Conservation (phyloP, 2,113 vertebrate genomes). For the Lasiurus cinereus region DNA sequence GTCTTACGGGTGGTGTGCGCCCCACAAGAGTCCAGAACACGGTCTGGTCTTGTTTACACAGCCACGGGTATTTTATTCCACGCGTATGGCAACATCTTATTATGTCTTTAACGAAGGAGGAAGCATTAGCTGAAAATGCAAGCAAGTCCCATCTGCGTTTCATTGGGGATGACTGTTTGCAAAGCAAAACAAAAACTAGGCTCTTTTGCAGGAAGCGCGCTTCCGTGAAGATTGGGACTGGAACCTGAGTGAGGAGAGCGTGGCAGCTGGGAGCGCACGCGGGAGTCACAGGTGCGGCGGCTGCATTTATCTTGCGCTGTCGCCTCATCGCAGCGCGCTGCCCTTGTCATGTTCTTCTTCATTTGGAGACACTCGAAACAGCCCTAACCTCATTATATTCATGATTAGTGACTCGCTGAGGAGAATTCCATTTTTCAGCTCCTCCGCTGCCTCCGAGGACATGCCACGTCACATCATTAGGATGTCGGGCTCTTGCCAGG, state of each 20-base stretch:
- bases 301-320: fast-evolving
- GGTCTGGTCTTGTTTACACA: not conserved
- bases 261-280: fast-evolving
- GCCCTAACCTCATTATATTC: not conserved
- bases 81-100: not conserved
- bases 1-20: not conserved
- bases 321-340: fast-evolving
- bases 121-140: not conserved
- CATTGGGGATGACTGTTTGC: not conserved
- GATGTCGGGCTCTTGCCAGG: not conserved
- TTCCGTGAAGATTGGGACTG: not conserved
- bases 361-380: not conserved
- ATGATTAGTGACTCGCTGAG: not conserved
- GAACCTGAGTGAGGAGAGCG: fast-evolving
- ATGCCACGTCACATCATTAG: fast-evolving
- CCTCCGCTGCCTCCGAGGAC: not conserved
- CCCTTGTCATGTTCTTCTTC: not conserved
- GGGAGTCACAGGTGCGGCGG: not conserved
- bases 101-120: not conserved
- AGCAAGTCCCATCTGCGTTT: not conserved
- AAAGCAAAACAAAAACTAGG: not conserved
- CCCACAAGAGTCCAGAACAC: not conserved
- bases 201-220: not conserved
- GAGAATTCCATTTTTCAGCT: constrained; percentile 12
- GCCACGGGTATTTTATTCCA: not conserved